These are phyloP conservation scores for Apamea epomidion DNA, from an alignment of 2,888 invertebrate genomes.

Conservation along the genomic window DNA sequence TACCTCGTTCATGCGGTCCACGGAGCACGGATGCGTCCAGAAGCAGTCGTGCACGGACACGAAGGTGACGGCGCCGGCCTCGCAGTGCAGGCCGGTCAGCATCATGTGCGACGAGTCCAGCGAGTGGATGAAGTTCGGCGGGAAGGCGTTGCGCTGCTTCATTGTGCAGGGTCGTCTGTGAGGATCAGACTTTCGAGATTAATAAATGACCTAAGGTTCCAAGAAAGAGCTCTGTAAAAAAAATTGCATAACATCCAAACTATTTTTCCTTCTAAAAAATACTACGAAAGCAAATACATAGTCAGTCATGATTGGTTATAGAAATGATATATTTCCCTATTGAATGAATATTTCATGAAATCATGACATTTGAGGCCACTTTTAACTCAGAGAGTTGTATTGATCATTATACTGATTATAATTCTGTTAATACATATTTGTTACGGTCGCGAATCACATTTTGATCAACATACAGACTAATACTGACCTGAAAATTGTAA, in stretches of 20 bases:
- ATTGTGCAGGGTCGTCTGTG: slow-evolving; percentile 94
- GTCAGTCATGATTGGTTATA: neutral
- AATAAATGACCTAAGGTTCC: neutral
- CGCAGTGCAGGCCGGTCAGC: slow-evolving; percentile 98
- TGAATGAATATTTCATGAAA: too few species aligned
- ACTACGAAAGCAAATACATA: neutral
- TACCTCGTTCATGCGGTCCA: slow-evolving; percentile 87
- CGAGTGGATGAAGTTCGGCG: slow-evolving; percentile 99
- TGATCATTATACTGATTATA: too few species aligned
- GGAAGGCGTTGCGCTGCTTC: slow-evolving; percentile 99
- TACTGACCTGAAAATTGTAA: neutral
- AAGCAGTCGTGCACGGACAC: slow-evolving; percentile 99
- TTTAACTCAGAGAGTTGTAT: too few species aligned
- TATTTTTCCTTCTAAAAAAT: neutral
- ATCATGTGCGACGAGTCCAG: slow-evolving; percentile 99
- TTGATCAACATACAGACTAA: neutral
- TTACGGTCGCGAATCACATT: neutral
- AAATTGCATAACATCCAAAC: neutral
- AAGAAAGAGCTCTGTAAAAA: neutral
- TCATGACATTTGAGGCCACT: too few species aligned
- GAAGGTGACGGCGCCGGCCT: slow-evolving; percentile 95
- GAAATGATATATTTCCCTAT: neutral
- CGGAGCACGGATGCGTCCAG: slow-evolving; percentile 98
- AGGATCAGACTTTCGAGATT: accelerated
- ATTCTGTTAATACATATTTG: too few species aligned